Base-by-base conservation (phyloP, 2,797 vertebrate species). In the Saxicola maurus region DNA sequence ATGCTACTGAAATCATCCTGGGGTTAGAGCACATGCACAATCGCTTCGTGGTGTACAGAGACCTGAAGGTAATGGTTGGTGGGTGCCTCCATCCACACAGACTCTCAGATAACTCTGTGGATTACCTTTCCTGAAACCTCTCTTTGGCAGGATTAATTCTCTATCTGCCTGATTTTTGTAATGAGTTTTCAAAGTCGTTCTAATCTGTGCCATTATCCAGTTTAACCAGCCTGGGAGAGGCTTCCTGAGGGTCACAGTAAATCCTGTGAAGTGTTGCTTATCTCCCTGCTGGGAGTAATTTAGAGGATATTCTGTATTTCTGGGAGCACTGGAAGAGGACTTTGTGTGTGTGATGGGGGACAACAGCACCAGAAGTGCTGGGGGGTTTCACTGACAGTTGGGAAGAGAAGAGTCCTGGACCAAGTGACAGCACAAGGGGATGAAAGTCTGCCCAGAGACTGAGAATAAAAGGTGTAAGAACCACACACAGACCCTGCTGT, bases 1-100 rank as follows among this genome's bases (percentile, higher is more conserved):
- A 99, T 37, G 99, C 99, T 33, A 97, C 98, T 4, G 99, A 99
- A 94, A 99, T 99, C 96, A 98, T 99, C 95, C 97, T 99, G 93
- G 99, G 99, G 13, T 98, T 99, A 78, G 99, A 99, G 56, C 99
- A 99, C 96, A 99, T 99, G 99, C 99, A 99, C 96, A 98, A 97
- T 89, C 98, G 99, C 82, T 99, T 98, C 7, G 99, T 99, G 0
- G 99, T 99, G 52, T 99, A 99, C 97, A 97, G 99, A 95, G 99
- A 99, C 96, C 97, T 99, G 79, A 99, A 99, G 98, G 99, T 99
- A 96, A 96, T 77, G 2, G 2, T 5, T n/a, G 56, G 3, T 3
- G 7, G 11, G 31, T 5, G 78, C 9, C 68, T 46, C 17, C 20
- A 7, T 40, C 48, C 62, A 6, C 53, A 9, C 19, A 2, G 27